Evolutionary conservation across 92 coral and sea anemone species (phyloP).

Genomic region (Plumapathes pennacea): DNA sequence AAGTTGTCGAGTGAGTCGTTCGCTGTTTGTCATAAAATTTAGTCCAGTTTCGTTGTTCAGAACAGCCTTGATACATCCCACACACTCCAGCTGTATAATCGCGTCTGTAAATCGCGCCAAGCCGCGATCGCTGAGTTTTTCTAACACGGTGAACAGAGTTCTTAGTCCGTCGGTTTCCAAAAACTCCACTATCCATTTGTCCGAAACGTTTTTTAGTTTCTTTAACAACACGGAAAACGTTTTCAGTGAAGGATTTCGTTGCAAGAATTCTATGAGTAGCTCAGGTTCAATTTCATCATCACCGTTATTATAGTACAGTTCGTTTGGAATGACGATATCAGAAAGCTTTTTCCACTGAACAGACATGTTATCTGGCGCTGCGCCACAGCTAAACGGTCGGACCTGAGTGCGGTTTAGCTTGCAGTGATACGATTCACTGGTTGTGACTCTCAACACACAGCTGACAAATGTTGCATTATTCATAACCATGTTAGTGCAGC

Average conservation of each 20-base stretch:
- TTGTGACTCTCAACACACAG: no score
- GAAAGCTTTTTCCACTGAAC: no score
- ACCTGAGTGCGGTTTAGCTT: no score
- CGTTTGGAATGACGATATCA: no score
- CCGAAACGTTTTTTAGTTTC: constrained; percentile 63
- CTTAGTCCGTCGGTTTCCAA: constrained; percentile 74
- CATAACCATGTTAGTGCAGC: no score
- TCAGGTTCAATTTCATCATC: constrained; percentile 82
- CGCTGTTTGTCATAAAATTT: constrained; percentile 70
- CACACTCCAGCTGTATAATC: constrained; percentile 82
- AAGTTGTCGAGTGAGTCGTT: constrained; percentile 66
- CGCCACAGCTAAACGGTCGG: no score
- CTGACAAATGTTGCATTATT: no score
- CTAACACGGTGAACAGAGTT: constrained; percentile 80
- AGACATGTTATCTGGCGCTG: no score
- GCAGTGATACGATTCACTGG: no score
- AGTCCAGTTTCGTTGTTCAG: constrained; percentile 79
- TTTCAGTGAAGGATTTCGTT: constrained; percentile 75
- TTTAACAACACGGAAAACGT: constrained; percentile 58
- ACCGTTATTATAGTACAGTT: no score
- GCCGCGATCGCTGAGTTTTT: constrained; percentile 69
- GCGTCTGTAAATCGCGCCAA: constrained; percentile 71
- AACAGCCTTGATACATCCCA: constrained; percentile 88
- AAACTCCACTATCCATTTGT: constrained; percentile 83
- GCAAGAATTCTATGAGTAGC: constrained; percentile 64